A percentile compares a stretch with the other conserved stretches of the same genome.
phyloP scores from a whole-genome alignment of 2,888 invertebrate genomes.

The Alcis repandata region DNA sequence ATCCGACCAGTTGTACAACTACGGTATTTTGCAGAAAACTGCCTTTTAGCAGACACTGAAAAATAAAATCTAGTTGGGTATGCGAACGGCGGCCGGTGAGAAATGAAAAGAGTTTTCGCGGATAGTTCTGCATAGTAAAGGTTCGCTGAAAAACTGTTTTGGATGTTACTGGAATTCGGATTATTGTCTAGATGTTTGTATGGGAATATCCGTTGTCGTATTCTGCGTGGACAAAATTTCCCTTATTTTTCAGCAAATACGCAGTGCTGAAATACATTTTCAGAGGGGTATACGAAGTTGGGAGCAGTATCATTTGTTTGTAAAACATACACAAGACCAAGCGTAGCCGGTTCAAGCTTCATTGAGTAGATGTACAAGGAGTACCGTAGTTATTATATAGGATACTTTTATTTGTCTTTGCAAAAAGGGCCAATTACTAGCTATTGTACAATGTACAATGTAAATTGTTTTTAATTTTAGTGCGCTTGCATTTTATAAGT shows the following conservation, averaged over 20 bases:
- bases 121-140: slow-evolving; percentile 52
- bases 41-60: slow-evolving; percentile 70
- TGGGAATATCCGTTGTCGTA: background rate
- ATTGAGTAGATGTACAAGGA: no score
- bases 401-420: no score
- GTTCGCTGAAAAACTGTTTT: slow-evolving; percentile 43
- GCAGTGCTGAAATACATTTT: no score
- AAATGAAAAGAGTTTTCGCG: slow-evolving; percentile 55
- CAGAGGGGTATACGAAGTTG: no score
- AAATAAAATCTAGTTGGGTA: slow-evolving; percentile 47
- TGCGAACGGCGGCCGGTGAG: slow-evolving; percentile 49
- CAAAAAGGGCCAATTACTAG: no score
- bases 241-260: background rate
- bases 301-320: no score
- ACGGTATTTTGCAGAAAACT: slow-evolving; percentile 65
- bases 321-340: no score
- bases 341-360: no score
- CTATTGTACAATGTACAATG: no score
- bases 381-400: no score
- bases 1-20: slow-evolving; percentile 49
- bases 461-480: no score
- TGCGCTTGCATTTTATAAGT: no score
- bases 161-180: slow-evolving; percentile 38
- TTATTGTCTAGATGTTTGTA: slow-evolving; percentile 16
- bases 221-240: background rate